Percentiles rank a stretch among this genome's conserved stretches.
phyloP scores from a whole-genome alignment of 1,140 invertebrate genomes.

The Calycopis cecrops region DNA sequence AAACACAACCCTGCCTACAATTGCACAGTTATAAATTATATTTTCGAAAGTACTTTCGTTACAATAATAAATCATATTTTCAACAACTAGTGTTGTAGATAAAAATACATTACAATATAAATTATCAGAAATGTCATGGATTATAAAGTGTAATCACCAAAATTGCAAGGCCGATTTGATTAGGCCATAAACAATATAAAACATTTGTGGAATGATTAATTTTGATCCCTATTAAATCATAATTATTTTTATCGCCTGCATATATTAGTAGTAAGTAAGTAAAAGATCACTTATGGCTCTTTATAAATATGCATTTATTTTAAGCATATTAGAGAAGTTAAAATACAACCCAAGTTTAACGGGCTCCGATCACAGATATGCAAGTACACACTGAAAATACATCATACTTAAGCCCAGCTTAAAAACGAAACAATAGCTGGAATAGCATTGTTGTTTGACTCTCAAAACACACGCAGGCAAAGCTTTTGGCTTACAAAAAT shows the following conservation, averaged over 20 bases:
- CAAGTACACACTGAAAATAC: not conserved
- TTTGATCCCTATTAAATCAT: slow-evolving; percentile 22
- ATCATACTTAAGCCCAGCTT: not conserved
- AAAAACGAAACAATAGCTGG: not conserved
- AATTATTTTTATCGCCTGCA: not conserved
- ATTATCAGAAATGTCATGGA: slow-evolving; percentile 4
- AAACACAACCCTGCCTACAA: slow-evolving; percentile 1
- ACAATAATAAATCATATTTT: not conserved
- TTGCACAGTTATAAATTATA: not conserved
- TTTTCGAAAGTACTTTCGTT: not conserved
- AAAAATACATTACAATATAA: not conserved
- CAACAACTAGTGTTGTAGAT: not conserved
- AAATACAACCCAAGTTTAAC: too few species aligned
- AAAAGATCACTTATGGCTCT: too few species aligned
- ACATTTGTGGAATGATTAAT: slow-evolving; percentile 27
- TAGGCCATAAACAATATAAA: slow-evolving; percentile 11
- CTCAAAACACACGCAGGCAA: not conserved
- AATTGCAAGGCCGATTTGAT: slow-evolving; percentile 8
- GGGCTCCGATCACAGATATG: not conserved
- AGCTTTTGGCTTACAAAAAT: slow-evolving; percentile 9
- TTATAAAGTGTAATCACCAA: not conserved
- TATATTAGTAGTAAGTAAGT: too few species aligned
- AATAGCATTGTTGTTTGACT: not conserved
- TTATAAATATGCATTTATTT: too few species aligned
- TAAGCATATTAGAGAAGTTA: too few species aligned